A percentile compares a stretch with the other conserved stretches of the same genome.
Evolutionary conservation across 35 echinoderm and acorn worm species (phyloP).

Genomic region (Chiridota heheva): DNA sequence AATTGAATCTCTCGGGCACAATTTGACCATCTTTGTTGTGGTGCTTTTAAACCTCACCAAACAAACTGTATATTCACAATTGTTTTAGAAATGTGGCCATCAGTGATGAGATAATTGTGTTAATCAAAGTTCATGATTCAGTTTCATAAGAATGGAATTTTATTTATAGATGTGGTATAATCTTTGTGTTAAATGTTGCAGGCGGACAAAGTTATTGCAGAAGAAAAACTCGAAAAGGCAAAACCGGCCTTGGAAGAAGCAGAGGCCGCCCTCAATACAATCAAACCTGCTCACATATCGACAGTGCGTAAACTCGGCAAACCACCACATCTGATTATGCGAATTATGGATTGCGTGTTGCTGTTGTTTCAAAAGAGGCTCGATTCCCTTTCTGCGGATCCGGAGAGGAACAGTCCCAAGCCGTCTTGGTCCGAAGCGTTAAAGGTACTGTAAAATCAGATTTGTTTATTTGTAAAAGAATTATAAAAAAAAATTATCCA

Average conservation of each 20-base stretch:
- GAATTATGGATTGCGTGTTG: slow-evolving; percentile 92
- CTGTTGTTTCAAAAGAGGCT: slow-evolving; percentile 73
- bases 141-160: not conserved
- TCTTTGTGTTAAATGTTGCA: not conserved
- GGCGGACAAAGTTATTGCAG: slow-evolving; percentile 77
- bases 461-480: not conserved
- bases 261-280: slow-evolving; percentile 93
- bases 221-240: slow-evolving; percentile 71
- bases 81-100: too few relatives aligned
- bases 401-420: slow-evolving; percentile 63
- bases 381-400: slow-evolving; percentile 28
- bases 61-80: too few relatives aligned
- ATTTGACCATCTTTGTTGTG: too few relatives aligned
- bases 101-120: too few relatives aligned
- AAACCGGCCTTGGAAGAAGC: slow-evolving; percentile 84
- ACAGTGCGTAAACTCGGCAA: slow-evolving; percentile 94
- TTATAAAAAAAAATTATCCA: not conserved
- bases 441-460: slow-evolving; percentile 54
- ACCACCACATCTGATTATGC: slow-evolving; percentile 94
- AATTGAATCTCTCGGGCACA: too few relatives aligned
- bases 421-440: slow-evolving; percentile 75
- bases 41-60: too few relatives aligned
- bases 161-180: not conserved
- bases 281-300: slow-evolving; percentile 88
- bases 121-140: too few relatives aligned